These are phyloP conservation scores for Venustoraphidia nigricollis DNA, from an alignment of 2,888 invertebrate species.

Conservation along the genomic window DNA sequence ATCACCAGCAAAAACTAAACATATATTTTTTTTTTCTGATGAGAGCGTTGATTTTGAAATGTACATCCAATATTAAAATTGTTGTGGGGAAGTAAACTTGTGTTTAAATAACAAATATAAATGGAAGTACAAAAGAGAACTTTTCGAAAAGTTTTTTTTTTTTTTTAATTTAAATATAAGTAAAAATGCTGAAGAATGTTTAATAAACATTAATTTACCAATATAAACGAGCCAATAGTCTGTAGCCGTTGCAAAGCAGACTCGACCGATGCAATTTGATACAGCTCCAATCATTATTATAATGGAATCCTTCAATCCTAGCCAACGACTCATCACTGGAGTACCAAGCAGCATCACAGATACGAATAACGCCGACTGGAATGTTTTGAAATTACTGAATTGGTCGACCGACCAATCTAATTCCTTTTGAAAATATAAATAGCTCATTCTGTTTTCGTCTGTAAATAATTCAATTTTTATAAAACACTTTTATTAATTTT, in stretches of 20 bases:
- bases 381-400: constrained; percentile 60
- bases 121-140: no score
- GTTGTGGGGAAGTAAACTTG: no score
- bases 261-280: constrained; percentile 50
- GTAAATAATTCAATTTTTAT: constrained; percentile 14
- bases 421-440: constrained; percentile 53
- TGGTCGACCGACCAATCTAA: constrained; percentile 54
- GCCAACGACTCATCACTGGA: constrained; percentile 51
- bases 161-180: no score
- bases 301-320: constrained; percentile 52
- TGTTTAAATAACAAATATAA: no score
- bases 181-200: no score
- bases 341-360: constrained; percentile 52
- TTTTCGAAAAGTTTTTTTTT: no score
- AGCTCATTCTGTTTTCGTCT: constrained; percentile 66
- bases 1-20: no score
- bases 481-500: constrained; percentile 1
- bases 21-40: no score
- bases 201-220: constrained; percentile 21
- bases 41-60: no score
- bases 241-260: constrained; percentile 47
- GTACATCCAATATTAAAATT: no score
- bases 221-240: constrained; percentile 42
- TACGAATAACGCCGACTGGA: constrained; percentile 55
- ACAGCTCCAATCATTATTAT: constrained; percentile 58